Percentiles rank a stretch among this genome's conserved stretches.
phyloP scores from a whole-genome alignment of 2,797 vertebrate genomes.

The Dendrocincla tyrannina region DNA sequence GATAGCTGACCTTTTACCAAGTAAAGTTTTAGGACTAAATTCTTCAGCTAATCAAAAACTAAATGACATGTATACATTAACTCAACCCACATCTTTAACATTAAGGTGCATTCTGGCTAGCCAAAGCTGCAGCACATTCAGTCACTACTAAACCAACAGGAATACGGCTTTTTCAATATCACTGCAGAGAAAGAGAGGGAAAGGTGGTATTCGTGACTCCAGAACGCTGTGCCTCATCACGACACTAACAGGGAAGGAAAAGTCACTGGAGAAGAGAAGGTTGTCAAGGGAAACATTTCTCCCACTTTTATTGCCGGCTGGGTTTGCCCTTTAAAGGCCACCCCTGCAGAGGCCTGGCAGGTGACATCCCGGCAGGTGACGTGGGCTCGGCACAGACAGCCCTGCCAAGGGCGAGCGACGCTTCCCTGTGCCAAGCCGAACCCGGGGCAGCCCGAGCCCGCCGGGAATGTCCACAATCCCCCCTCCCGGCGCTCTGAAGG shows the following conservation, averaged over 20 bases:
- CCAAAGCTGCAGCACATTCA: not conserved
- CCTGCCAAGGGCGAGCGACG: not conserved
- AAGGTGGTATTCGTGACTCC: not conserved
- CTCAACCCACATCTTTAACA: not conserved
- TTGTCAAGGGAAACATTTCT: not conserved
- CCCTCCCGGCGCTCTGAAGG: rapidly evolving
- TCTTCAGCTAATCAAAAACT: constrained; percentile 36
- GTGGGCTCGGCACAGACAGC: not conserved
- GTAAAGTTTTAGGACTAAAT: not conserved
- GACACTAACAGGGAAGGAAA: not conserved
- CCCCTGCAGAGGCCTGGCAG: not conserved
- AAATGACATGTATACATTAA: not conserved
- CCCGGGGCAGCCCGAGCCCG: not conserved
- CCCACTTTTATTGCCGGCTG: not conserved
- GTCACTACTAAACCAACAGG: not conserved
- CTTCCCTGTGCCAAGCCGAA: not conserved
- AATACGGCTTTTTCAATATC: not conserved
- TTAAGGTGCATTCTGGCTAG: not conserved
- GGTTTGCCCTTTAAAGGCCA: not conserved
- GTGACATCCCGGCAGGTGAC: constrained; percentile 9
- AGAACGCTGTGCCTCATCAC: not conserved
- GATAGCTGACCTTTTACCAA: not conserved
- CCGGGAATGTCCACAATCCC: not conserved
- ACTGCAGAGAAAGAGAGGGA: not conserved
- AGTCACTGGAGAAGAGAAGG: not conserved